Conservation (phyloP, 2,888 invertebrate species). For the Parelbella ahira region DNA sequence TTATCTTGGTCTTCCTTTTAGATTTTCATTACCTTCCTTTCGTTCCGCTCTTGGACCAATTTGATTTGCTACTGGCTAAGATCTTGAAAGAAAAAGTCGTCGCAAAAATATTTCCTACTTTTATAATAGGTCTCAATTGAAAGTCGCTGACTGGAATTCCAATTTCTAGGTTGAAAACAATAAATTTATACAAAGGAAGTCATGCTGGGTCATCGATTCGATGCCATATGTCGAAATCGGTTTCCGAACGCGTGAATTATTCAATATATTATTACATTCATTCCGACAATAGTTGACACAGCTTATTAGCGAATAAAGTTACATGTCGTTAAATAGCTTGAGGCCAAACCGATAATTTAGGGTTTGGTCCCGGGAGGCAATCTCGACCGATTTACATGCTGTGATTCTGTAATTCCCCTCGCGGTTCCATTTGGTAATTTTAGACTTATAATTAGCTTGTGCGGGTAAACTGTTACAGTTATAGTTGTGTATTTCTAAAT, state of each 20-base stretch:
- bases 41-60: neutral
- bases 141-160: slow-evolving; percentile 16
- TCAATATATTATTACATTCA: slow-evolving; percentile 38
- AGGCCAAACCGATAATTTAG: slow-evolving; percentile 72
- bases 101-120: slow-evolving; percentile 25
- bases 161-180: slow-evolving; percentile 25
- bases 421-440: slow-evolving; percentile 45
- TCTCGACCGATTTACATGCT: slow-evolving; percentile 57
- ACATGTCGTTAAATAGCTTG: slow-evolving; percentile 63
- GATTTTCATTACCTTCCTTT: too few species aligned
- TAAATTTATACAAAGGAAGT: slow-evolving; percentile 27
- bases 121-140: slow-evolving; percentile 22
- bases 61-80: neutral
- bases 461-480: slow-evolving; percentile 26
- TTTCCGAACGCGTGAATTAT: slow-evolving; percentile 33
- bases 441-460: slow-evolving; percentile 48
- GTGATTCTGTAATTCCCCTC: slow-evolving; percentile 44
- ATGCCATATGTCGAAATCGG: slow-evolving; percentile 53
- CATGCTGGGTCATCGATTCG: slow-evolving; percentile 35
- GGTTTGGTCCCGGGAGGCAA: slow-evolving; percentile 53
- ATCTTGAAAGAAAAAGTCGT: slow-evolving; percentile 18
- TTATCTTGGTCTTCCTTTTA: too few species aligned
- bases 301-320: slow-evolving; percentile 71
- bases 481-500: neutral
- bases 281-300: slow-evolving; percentile 56